These are phyloP conservation scores for Eulemur macaco DNA, from an alignment of 2,113 vertebrate species.

Conservation along the genomic window DNA sequence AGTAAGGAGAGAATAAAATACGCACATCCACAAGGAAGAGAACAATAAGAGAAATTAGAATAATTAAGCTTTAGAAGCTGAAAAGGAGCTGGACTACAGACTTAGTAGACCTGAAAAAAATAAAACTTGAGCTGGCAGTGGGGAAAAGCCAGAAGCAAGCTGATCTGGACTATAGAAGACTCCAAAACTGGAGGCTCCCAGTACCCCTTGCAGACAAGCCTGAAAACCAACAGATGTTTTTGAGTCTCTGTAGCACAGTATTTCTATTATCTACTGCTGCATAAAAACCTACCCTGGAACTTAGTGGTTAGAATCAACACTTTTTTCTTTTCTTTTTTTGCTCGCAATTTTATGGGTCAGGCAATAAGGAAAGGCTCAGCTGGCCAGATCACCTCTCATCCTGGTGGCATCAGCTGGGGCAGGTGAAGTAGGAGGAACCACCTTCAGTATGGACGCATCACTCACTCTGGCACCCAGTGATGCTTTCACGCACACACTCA, in stretches of 20 bases:
- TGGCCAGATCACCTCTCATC: neutral
- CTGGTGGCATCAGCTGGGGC: no score
- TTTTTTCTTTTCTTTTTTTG: neutral
- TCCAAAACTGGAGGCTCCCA: neutral
- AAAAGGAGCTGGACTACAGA: neutral
- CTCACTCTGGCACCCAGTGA: neutral
- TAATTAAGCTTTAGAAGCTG: neutral
- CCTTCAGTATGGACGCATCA: neutral
- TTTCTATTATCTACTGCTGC: neutral
- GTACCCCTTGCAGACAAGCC: neutral
- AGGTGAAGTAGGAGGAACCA: neutral
- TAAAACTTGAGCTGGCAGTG: neutral
- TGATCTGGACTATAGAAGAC: neutral
- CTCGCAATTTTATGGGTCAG: neutral
- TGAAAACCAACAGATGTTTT: neutral
- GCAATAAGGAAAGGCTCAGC: neutral
- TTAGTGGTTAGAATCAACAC: neutral
- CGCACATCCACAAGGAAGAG: neutral
- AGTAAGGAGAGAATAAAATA: slow-evolving; percentile 1
- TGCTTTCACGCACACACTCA: no score
- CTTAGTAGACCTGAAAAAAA: neutral
- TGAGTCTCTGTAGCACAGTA: neutral
- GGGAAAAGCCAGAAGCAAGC: neutral
- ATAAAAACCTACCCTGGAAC: neutral
- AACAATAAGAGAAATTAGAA: neutral